A percentile compares a stretch with the other conserved stretches of the same genome.
Conservation (phyloP, 2,888 invertebrate species). For the Nudaria mundana region DNA sequence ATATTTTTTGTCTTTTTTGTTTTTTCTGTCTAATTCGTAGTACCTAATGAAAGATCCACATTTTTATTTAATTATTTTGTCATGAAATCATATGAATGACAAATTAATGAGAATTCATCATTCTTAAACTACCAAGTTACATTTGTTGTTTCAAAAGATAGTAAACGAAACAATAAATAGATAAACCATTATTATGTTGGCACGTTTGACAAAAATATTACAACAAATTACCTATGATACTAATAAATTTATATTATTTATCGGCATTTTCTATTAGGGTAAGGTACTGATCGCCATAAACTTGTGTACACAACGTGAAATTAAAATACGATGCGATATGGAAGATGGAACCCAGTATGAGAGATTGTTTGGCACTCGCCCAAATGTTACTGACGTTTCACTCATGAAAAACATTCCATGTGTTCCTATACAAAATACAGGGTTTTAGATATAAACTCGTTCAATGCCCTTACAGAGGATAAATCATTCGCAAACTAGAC, state of each 20-base stretch:
- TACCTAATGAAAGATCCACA: no score
- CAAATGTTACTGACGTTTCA: conserved; percentile 62
- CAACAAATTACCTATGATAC: background rate
- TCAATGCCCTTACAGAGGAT: conserved; percentile 30
- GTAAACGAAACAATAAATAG: no score
- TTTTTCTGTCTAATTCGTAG: no score
- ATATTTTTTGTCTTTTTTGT: no score
- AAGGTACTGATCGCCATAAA: no score
- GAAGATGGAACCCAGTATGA: conserved; percentile 43
- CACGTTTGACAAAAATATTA: background rate
- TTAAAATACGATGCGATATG: conserved; percentile 55
- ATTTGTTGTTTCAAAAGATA: no score
- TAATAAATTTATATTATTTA: conserved; percentile 37
- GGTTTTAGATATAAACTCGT: conserved; percentile 28
- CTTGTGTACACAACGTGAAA: conserved; percentile 60
- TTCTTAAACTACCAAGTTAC: no score
- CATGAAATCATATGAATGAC: no score
- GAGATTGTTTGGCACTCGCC: conserved; percentile 58
- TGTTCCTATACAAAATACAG: conserved; percentile 35
- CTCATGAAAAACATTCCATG: conserved; percentile 48
- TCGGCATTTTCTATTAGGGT: conserved; percentile 47
- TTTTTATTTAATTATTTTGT: no score
- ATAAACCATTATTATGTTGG: background rate
- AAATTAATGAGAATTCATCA: no score
- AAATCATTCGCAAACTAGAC: background rate